Conservation (phyloP, 2,888 invertebrate genomes). For the Lasioglossum leucozonium region DNA sequence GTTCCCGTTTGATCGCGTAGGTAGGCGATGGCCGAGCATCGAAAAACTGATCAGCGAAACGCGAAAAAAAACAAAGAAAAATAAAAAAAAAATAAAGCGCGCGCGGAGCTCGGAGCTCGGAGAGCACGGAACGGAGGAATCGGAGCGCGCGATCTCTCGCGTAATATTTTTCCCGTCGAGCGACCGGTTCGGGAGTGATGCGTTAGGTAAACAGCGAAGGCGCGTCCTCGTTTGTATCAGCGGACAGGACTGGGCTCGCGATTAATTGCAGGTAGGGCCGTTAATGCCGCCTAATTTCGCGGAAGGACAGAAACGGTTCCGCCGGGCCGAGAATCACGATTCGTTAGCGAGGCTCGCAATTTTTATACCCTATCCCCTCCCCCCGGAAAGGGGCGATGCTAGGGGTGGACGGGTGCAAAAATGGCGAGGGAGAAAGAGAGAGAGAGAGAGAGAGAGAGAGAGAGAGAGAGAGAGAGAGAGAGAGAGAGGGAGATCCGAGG, state of each 20-base stretch:
- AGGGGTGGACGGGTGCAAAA: neutral
- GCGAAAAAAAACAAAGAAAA: neutral
- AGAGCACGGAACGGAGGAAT: slow-evolving; percentile 9
- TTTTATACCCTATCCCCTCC: slow-evolving; percentile 61
- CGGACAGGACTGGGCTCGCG: slow-evolving; percentile 72
- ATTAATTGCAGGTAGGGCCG: slow-evolving; percentile 76
- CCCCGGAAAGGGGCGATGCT: neutral
- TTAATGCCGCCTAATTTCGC: slow-evolving; percentile 77
- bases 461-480: neutral
- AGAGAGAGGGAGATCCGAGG: neutral
- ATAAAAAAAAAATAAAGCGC: no score
- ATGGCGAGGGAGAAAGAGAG: neutral
- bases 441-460: neutral
- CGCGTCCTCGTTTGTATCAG: slow-evolving; percentile 76
- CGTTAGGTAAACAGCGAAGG: slow-evolving; percentile 75
- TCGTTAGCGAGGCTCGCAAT: slow-evolving; percentile 69
- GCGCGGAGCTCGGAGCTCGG: neutral
- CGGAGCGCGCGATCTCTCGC: slow-evolving; percentile 47
- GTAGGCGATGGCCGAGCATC: neutral
- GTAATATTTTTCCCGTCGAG: slow-evolving; percentile 62
- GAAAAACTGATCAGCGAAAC: slow-evolving; percentile 12
- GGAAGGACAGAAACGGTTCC: slow-evolving; percentile 71
- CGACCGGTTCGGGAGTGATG: slow-evolving; percentile 70
- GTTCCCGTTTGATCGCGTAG: neutral
- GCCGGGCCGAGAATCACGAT: slow-evolving; percentile 69